Conservation (phyloP, 37 sponge, comb jelly and placozoan species). For the Aplysina aerophoba region DNA sequence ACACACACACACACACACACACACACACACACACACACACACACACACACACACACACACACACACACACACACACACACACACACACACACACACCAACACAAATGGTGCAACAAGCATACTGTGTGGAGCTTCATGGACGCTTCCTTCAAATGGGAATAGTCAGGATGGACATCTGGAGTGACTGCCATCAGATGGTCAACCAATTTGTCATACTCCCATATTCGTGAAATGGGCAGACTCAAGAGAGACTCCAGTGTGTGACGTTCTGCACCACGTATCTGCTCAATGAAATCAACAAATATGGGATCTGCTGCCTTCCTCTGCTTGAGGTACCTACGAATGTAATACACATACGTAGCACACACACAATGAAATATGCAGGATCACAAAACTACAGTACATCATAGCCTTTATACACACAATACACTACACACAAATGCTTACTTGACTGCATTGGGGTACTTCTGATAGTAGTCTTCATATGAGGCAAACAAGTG, state of each 20-base stretch:
- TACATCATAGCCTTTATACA: background rate
- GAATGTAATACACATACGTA: no score
- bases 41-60: no score
- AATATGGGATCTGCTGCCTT: constrained; percentile 48
- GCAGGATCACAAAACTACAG: background rate
- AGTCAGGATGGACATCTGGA: constrained; percentile 62
- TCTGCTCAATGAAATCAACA: constrained; percentile 49
- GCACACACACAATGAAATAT: background rate
- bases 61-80: no score
- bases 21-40: background rate
- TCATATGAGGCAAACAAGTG: constrained; percentile 67
- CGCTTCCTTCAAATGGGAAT: constrained; percentile 46
- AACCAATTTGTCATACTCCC: constrained; percentile 63
- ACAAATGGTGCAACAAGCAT: background rate
- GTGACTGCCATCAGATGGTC: constrained; percentile 56
- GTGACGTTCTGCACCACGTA: constrained; percentile 71
- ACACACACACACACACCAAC: no score
- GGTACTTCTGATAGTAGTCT: constrained; percentile 53
- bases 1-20: no score
- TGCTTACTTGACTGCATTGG: constrained; percentile 59
- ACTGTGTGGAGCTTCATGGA: background rate
- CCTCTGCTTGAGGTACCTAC: constrained; percentile 62
- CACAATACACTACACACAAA: background rate
- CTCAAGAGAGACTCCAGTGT: constrained; percentile 81
- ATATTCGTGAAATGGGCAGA: constrained; percentile 60